Percentiles rank a stretch among this genome's conserved stretches.
Conservation (phyloP, 2,888 invertebrate species). For the Dendrolimus houi region DNA sequence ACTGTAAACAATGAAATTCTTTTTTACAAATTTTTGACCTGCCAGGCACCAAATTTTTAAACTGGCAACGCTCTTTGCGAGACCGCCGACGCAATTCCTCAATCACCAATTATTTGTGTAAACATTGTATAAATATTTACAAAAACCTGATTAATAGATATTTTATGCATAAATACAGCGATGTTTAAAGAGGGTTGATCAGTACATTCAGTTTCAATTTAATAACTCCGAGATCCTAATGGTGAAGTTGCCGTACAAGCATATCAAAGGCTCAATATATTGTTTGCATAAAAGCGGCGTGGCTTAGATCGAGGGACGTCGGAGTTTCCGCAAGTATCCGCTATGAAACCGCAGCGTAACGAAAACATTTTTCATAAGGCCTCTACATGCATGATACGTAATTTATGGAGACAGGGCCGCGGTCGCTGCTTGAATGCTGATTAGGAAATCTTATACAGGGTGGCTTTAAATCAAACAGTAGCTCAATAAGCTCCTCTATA, state of each 20-base stretch:
- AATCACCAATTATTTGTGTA: too few species aligned
- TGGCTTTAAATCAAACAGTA: conserved; percentile 30
- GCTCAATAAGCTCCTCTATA: not conserved
- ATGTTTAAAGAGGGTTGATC: not conserved
- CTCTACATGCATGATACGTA: conserved; percentile 65
- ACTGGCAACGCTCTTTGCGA: too few species aligned
- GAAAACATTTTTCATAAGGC: conserved; percentile 70
- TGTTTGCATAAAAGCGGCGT: conserved; percentile 39
- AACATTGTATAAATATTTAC: too few species aligned
- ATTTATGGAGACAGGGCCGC: conserved; percentile 67
- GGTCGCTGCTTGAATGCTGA: conserved; percentile 62
- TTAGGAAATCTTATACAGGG: conserved; percentile 44
- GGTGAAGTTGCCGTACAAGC: conserved; percentile 37
- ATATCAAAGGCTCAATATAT: conserved; percentile 48
- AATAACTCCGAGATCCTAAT: conserved; percentile 37
- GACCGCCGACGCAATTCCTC: too few species aligned
- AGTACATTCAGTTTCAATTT: conserved; percentile 14
- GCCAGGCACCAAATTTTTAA: too few species aligned
- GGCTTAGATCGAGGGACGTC: conserved; percentile 22
- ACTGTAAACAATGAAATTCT: too few species aligned
- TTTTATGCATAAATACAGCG: too few species aligned
- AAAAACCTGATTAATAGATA: too few species aligned
- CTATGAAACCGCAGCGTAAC: conserved; percentile 31
- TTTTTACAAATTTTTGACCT: too few species aligned
- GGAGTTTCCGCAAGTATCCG: conserved; percentile 37